phyloP scores from a whole-genome alignment of 2,113 vertebrate species.

The Megaceryle maxima region DNA sequence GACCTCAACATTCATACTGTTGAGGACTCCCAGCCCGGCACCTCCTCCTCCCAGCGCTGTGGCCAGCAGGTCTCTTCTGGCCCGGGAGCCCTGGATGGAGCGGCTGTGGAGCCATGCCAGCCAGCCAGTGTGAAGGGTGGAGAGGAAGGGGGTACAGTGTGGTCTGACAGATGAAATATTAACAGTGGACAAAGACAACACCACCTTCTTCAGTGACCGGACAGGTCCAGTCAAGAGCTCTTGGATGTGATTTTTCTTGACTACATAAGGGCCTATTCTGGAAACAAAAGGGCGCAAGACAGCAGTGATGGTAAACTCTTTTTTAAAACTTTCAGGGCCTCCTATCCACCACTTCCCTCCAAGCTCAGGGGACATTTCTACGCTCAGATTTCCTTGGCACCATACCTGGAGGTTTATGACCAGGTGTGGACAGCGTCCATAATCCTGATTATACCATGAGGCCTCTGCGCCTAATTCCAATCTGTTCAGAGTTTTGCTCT shows the following conservation, averaged over 20 bases:
- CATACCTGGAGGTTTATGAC: slow-evolving; percentile 42
- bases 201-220: slow-evolving; percentile 59
- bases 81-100: slow-evolving; percentile 7
- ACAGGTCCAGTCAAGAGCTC: slow-evolving; percentile 54
- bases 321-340: slow-evolving; percentile 35
- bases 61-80: slow-evolving; percentile 56
- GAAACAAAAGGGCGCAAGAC: slow-evolving; percentile 39
- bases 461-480: not conserved
- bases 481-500: not conserved
- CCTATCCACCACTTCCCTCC: slow-evolving; percentile 55
- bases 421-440: not conserved
- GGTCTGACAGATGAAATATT: slow-evolving; percentile 57
- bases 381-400: not conserved
- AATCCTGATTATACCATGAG: slow-evolving; percentile 39
- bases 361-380: slow-evolving; percentile 14
- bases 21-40: slow-evolving; percentile 29
- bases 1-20: slow-evolving; percentile 43
- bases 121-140: slow-evolving; percentile 40
- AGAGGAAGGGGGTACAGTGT: slow-evolving; percentile 39
- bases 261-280: slow-evolving; percentile 58
- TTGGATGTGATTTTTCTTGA: slow-evolving; percentile 56
- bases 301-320: slow-evolving; percentile 27
- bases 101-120: slow-evolving; percentile 56
- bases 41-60: slow-evolving; percentile 30
- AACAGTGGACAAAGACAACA: slow-evolving; percentile 51